Base-by-base conservation (phyloP, 2,113 vertebrate genomes). In the Fukomys damarensis region DNA sequence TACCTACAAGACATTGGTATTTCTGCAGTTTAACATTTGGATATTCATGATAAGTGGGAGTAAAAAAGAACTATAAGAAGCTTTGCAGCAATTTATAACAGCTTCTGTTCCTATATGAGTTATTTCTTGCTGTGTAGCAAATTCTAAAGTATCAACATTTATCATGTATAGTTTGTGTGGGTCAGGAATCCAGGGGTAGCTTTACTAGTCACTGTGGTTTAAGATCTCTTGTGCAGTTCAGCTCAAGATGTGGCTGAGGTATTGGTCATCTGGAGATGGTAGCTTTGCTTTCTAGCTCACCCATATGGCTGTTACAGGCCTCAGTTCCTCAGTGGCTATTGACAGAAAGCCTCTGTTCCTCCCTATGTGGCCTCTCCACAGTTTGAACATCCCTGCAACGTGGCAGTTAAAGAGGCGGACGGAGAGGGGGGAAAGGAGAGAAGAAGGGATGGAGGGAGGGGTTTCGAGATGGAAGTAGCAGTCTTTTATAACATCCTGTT, bases 291-390 rank as follows among this genome's bases (percentile, higher is more conserved):
- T 54, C 30, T 24, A 0, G n/a, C 11, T 61, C 12, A 16, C 11
- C 35, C 11, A 1, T 26, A 35, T 61, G 56, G 26, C 68, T 56
- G 9, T 68, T 79, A 20, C 19, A 59, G 16, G 12, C 46, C 38
- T 74, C 2, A 12, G 56, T 54, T 61, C 54, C 56, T 72, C 54
- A 61, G 8, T 49, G 56, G 6, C 80, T 59, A 5, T 92, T 41
- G 41, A 80, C 22, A 54, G n/a, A 43, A 66, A 61, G 54, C 13
- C 38, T 49, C 24, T 8, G 58, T 32, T 24, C 19, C 52, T 85
- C 4, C 38, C 4, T 4, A 9, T 0, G 0, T 20, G 38, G 61
- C 22, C 11, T 85, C 49, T 84, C n/a, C 13, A 0, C n/a, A 7
- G 49, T 91, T 13, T 8, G 28, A 35, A 14, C 59, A 3, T 72